Evolutionary conservation across 2,888 invertebrate genomes (phyloP), one percentile per base, ranked within the genome.

Genomic region (Carpatolechia fugitivella): DNA sequence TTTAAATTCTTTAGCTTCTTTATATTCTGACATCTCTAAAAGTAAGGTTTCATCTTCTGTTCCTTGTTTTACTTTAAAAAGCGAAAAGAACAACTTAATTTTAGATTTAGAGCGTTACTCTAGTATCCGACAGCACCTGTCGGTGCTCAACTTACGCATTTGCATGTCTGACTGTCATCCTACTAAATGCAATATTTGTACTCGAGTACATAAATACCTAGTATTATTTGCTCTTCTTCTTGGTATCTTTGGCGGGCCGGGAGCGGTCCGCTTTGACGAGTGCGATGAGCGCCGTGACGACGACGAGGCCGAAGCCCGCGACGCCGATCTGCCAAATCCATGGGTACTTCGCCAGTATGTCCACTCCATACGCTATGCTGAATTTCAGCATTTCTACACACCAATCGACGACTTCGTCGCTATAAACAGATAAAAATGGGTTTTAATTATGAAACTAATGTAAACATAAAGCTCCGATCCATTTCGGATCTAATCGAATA

Each of bases 321-420:
- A 77, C 66, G 18, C 88, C 88, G 54, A 89, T 85, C 68, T 88
- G 88, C 90, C 90, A 91, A 44, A 91, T 78, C 89, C 89, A 91
- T 10, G 90, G 91, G 67, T 90, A 70, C 63, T 80, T 72, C 1
- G 74, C 69, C 41, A 90, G 69, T 33, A 90, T 68, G 2, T 85
- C 79, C 10, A 88, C 57, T 18, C 77, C 86, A 60, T 80, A 75
- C 16, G 77, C 78, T 29, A 90, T 69, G 50, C 80, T 63, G 41
- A 74, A 72, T 64, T 82, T 85, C 16, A 91, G 76, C 66, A 82
- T 78, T 56, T 82, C 82, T 8, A 90, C 88, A 64, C 82, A 83
- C 85, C 84, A 86, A 58, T 90, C 84, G 6, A 91, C 89, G 20
- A 86, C 49, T 56, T 91, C 91, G 62, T 91, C 91, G 67, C 91